These are phyloP conservation scores for Oxygymnocypris stewartii DNA, from an alignment of 2,113 vertebrate genomes.

Conservation along the genomic window DNA sequence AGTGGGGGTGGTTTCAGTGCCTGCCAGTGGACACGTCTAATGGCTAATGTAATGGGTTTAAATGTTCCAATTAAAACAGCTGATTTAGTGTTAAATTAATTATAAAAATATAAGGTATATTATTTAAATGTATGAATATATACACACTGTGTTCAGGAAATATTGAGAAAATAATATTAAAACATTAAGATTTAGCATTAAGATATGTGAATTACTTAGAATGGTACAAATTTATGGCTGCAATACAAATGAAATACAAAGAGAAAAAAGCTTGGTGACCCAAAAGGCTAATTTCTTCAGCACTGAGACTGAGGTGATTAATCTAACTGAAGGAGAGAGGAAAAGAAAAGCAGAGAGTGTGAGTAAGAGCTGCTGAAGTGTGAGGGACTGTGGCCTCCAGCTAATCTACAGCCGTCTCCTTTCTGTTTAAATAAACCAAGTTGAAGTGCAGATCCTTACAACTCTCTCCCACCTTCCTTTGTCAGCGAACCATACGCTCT, in stretches of 20 bases:
- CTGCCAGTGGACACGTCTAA: too few species aligned
- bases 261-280: not conserved
- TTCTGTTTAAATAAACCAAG: constrained; percentile 40
- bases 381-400: not conserved
- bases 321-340: not conserved
- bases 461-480: constrained; percentile 23
- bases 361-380: constrained; percentile 8
- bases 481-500: constrained; percentile 23
- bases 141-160: not conserved
- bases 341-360: not conserved
- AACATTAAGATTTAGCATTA: not conserved
- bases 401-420: constrained; percentile 10
- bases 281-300: not conserved
- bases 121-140: not conserved
- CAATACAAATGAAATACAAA: not conserved
- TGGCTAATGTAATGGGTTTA: not conserved
- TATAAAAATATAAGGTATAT: not conserved
- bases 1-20: too few species aligned
- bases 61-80: not conserved
- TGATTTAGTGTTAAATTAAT: not conserved
- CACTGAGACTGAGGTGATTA: not conserved
- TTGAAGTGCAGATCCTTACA: not conserved
- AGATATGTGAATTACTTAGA: not conserved
- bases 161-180: too few species aligned
- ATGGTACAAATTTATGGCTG: not conserved